phyloP scores from a whole-genome alignment of 2,797 vertebrate genomes.

The Rhinoraja longicauda region DNA sequence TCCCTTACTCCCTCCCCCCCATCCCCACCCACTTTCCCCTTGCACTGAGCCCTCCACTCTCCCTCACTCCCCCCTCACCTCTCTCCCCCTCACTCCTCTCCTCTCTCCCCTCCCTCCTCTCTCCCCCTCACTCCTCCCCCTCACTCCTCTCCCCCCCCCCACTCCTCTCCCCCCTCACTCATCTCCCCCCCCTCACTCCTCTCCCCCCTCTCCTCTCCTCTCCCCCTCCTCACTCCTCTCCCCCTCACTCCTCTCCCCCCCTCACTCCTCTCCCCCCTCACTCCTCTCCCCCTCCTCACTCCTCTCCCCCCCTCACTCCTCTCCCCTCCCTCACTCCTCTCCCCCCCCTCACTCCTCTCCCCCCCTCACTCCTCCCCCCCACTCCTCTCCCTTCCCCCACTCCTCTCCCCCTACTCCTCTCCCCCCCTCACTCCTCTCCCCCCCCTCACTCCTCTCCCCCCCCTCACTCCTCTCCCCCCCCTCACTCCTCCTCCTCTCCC shows the following conservation, averaged over 20 bases:
- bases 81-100: neutral
- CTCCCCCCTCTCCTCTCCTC: neutral
- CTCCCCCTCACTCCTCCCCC: conserved; percentile 41
- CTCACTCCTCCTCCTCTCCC: too few species aligned
- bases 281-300: neutral
- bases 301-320: neutral
- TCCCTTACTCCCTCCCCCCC: too few species aligned
- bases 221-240: neutral
- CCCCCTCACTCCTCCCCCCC: neutral
- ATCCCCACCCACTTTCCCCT: too few species aligned
- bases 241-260: too few species aligned
- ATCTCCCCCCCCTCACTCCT: too few species aligned
- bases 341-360: neutral
- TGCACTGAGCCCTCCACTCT: neutral
- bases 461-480: neutral
- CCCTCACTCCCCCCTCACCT: too few species aligned
- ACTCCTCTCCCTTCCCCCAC: neutral
- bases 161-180: conserved; percentile 29
- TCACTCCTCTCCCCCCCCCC: neutral
- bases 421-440: neutral
- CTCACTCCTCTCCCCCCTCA: neutral
- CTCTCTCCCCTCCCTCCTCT: neutral
- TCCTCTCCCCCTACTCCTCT: neutral
- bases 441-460: neutral
- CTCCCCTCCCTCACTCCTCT: neutral